phyloP scores from a whole-genome alignment of 2,113 vertebrate species.

The Galeopterus variegatus region DNA sequence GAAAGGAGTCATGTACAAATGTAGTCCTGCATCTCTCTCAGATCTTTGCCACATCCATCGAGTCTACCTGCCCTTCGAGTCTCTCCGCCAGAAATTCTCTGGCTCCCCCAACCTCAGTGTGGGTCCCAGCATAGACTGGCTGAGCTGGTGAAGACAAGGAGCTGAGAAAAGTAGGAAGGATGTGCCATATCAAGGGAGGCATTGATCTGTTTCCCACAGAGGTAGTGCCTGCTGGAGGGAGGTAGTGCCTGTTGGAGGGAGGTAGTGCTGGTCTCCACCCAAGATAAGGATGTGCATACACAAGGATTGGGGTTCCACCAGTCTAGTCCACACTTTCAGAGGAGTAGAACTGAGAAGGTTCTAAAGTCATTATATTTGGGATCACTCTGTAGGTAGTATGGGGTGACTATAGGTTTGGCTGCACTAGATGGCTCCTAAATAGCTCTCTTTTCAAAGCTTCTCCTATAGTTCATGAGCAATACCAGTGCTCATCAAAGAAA shows the following conservation, averaged over 20 bases:
- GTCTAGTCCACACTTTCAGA: neutral
- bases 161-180: neutral
- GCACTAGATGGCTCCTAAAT: neutral
- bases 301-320: neutral
- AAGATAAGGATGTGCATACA: no score
- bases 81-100: neutral
- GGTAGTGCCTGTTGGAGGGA: no score
- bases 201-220: neutral
- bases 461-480: neutral
- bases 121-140: neutral
- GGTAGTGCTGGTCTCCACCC: neutral
- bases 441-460: neutral
- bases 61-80: neutral
- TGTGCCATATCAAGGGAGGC: fast-evolving
- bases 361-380: neutral
- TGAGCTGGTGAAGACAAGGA: neutral
- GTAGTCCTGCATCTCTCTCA: neutral
- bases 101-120: neutral
- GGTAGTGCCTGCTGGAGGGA: neutral
- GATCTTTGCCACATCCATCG: neutral
- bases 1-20: neutral
- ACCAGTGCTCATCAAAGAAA: neutral
- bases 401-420: neutral
- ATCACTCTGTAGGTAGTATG: neutral
- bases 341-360: neutral